Base-by-base conservation (phyloP, 92 coral and sea anemone genomes). In the Epizoanthus scotinus region DNA sequence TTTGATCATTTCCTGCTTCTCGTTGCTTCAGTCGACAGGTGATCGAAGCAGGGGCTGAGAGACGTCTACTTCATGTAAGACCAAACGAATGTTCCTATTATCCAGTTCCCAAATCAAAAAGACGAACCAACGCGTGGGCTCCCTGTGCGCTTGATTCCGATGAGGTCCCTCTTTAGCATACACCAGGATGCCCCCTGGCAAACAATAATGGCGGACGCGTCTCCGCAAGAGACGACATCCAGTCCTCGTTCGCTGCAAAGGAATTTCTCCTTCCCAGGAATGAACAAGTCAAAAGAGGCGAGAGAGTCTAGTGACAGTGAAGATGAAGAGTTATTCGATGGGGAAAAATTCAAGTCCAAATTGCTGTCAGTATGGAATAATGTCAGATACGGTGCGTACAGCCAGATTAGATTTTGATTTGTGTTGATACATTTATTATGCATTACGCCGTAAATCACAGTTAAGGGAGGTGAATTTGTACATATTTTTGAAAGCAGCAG, bases 361-460 rank as follows among this genome's bases (percentile, higher is more conserved):
- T 52, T 95, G 20, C 56, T 93, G 75, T 95, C 98, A 2, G 93
- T 93, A 73, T 95, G 99, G 99, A 91, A 95, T 58, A 95, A 93
- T 19, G 85, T 95, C 90, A 74, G 91, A 85, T 94, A 87, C 65
- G 99, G 99, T 95, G 63, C 58, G 94, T 17, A 10, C n/a, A n/a
- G n/a, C n/a, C n/a, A n/a, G n/a, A n/a, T n/a, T n/a, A 25, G 10
- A 50, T 62, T 63, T 25, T 22, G 28, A 18, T 38, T 65, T n/a
- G n/a, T n/a, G n/a, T 40, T 21, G 26, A 6, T 50, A 8, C 61
- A n/a, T 21, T 9, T 28, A 47, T 17, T 15, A 6, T 70, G 38
- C 21, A 14, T 69, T 50, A 25, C 27, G n/a, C n/a, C n/a, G 22
- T 28, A 19, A 34, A 34, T 34, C 40, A 34, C 40, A 34, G 40